Evolutionary conservation across 2,888 invertebrate species (phyloP).

Genomic region (Drymonia ruficornis): DNA sequence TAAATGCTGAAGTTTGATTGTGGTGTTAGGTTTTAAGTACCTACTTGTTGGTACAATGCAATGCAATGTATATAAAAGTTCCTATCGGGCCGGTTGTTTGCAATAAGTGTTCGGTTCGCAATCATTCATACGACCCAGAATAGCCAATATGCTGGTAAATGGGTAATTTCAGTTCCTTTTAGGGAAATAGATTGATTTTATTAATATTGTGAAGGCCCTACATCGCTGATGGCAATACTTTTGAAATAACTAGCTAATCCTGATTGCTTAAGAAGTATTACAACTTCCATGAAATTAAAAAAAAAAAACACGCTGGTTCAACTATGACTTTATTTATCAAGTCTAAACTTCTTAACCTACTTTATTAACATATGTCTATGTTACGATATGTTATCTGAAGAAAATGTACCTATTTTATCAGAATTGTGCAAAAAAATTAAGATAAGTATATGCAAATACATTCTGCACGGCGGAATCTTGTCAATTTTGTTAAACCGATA

Average conservation of each 20-base stretch:
- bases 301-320: too few relatives aligned
- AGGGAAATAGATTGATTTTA: not conserved
- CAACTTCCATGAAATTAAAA: too few relatives aligned
- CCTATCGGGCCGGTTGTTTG: conserved; percentile 2
- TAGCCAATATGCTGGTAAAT: not conserved
- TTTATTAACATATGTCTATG: not conserved
- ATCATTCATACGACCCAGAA: conserved; percentile 1
- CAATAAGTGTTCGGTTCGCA: not conserved
- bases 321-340: too few relatives aligned
- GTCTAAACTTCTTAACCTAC: not conserved
- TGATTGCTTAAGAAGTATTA: too few relatives aligned
- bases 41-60: conserved; percentile 1
- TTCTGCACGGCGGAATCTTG: not conserved
- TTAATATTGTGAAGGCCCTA: too few relatives aligned
- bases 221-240: too few relatives aligned
- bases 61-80: not conserved
- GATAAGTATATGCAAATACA: not conserved
- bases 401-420: not conserved
- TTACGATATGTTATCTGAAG: conserved; percentile 3
- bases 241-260: too few relatives aligned
- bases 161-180: not conserved
- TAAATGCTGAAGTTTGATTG: conserved; percentile 67
- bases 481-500: not conserved
- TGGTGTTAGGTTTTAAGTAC: conserved; percentile 35
- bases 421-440: not conserved